Base-by-base conservation (phyloP, 2,888 invertebrate genomes). In the Mythimna albipuncta region DNA sequence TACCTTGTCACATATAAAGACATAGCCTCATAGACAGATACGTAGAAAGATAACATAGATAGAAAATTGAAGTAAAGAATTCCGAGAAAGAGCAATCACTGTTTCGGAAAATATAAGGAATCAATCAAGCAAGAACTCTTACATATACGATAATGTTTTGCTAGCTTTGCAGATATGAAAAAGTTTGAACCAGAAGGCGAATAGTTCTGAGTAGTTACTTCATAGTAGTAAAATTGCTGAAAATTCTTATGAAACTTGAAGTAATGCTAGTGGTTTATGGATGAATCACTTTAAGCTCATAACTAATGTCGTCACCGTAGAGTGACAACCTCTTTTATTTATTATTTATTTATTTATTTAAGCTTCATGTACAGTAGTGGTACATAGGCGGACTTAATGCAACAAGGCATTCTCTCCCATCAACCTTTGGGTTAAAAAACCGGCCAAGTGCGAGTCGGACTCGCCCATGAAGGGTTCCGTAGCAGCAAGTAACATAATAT, bases 101-200 rank as follows among this genome's bases (percentile, higher is more conserved):
- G 59, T 44, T 65, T 63, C 7, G 68, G 64, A 71, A 82, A 63
- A 69, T 65, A 32, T 52, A 54, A 65, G 47, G 52, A 73, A 68
- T 76, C 76, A 70, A 79, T 85, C 83, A 76, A 61, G 35, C 13
- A 50, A 52, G 52, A 82, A 61, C 6, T 58, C 32, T 69, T 71
- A 41, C 32, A 11, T 58, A n/a, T 16, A 67, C 21, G 55, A 59
- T 66, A 59, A 71, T 55, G 41, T 73, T 79, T 61, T 63, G 59
- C 57, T 52, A 41, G 44, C 16, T 68, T 69, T 47, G 1, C 50
- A 65, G 35, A 65, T 68, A 54, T 62, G n/a, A 62, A 6, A 64
- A 50, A 19, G 26, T 68, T 73, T 9, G 32, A 59, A 32, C 13
- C 21, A 21, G 9, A 6, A 72, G 2, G 54, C n/a, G 11, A 79